Evolutionary conservation across 37 sponge, comb jelly and placozoan species (phyloP), one percentile per base, ranked within the genome.

Genomic region (Beroe forskalii): DNA sequence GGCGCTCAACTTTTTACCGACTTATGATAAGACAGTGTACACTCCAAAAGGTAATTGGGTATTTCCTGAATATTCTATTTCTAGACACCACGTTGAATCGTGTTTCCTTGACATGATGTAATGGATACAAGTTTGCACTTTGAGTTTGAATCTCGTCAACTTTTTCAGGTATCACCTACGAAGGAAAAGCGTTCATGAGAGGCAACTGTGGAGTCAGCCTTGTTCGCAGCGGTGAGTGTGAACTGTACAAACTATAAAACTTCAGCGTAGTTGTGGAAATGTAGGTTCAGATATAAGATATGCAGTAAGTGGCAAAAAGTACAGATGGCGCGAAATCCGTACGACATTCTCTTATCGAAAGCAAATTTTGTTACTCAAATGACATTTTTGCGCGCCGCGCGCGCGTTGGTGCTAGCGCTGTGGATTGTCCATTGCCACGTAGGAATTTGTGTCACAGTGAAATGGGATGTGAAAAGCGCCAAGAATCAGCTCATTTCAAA

Each of bases 141-240:
- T n/a, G n/a, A n/a, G n/a, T n/a, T n/a, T n/a, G n/a, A n/a, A n/a
- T n/a, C n/a, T 17, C 17, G 37, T 75, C 4, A 33, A 22, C 31
- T 28, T 6, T 40, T 83, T 0, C 75, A 94, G 96, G 93, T 23
- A 62, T 32, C 35, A 89, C 92, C n/a, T 96, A 96, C 80, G 90
- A 94, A 48, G 97, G 97, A 0, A 69, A 92, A 24, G 92, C 76
- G 91, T 97, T 97, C 91, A 91, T 91, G 60, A 93, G 94, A 62
- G 93, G 69, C 40, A 95, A 93, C 91, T 97, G 97, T 93, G 97
- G 94, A 19, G 97, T 97, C 67, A 97, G 97, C 89, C 95, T 97
- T 41, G 91, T 97, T 28, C 62, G 97, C 67, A 97, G 95, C 93
- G 97, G 97, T 96, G 55, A 76, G 94, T 91, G 14, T 31, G 48